Evolutionary conservation across 2,113 vertebrate genomes (phyloP), one percentile per base, ranked within the genome.

Genomic region (Larimichthys crocea): DNA sequence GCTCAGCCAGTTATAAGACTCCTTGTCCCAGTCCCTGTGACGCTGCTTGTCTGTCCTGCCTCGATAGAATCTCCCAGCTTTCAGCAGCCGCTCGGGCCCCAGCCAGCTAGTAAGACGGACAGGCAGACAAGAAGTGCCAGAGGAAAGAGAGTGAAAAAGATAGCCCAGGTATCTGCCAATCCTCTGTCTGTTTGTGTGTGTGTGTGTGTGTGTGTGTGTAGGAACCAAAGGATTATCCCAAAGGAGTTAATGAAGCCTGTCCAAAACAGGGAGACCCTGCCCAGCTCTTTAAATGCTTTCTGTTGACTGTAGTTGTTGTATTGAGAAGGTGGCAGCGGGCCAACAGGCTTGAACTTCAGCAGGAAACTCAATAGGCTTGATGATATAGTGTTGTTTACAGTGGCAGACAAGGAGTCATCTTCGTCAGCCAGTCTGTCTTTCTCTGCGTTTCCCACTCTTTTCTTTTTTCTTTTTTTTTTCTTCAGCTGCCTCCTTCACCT

Each of bases 331-430:
- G 94, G 94, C 93, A 65, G 3, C 0, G n/a, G 84, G 95, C 95
- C 96, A 95, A 52, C 90, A 63, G 69, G 72, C 61, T 76, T 61
- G 83, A 90, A 75, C 74, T 87, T 52, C 91, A 86, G 92, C 86
- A 93, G 87, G 94, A 92, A 96, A 95, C 91, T 85, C 74, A 89
- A 95, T 94, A 91, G 83, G 73, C 88, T 92, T 95, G 94, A 95
- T 94, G 92, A 94, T 94, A 91, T 83, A 71, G 70, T 88, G 88
- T 94, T 94, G 93, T 95, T 96, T 93, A 84, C 86, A 66, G 84
- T 86, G 80, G 72, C 71, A 86, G 88, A 89, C 87, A 79, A 74
- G 83, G 67, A 92, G 79, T 80, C 85, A 73, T 87, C 82, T 90
- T 82, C 57, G 29, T 82, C 85, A 87, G 86, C 74, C 86, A 80